Conservation (phyloP, 2,797 vertebrate species). For the Rhynchonycteris naso region DNA sequence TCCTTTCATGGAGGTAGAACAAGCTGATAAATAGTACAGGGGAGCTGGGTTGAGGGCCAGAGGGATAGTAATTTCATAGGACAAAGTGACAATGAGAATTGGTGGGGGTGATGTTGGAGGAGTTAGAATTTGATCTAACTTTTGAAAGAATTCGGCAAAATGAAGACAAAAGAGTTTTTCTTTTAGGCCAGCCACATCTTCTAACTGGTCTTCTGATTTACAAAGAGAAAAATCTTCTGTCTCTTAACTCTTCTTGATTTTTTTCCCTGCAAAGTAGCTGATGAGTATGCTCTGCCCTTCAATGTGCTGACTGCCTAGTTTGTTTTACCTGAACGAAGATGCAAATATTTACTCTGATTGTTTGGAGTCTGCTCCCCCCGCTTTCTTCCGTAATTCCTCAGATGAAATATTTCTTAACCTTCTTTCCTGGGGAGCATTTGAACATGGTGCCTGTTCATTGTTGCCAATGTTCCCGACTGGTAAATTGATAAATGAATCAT, state of each 20-base stretch:
- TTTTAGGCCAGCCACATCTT: not conserved
- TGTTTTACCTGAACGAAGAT: not conserved
- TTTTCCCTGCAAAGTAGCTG: not conserved
- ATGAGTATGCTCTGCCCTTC: not conserved
- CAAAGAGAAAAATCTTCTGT: not conserved
- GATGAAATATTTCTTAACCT: conserved; percentile 16
- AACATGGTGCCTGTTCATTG: conserved; percentile 73
- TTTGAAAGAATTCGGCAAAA: not conserved
- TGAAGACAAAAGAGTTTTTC: not conserved
- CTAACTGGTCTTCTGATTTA: not conserved
- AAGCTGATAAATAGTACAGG: not conserved
- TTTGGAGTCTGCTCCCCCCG: not conserved
- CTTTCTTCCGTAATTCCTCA: conserved; percentile 32
- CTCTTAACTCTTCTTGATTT: not conserved
- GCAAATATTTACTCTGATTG: not conserved
- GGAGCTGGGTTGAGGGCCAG: not conserved
- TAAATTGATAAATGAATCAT: conserved; percentile 81
- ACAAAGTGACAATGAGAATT: not conserved
- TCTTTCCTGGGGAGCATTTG: conserved; percentile 65
- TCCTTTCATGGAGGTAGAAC: not conserved
- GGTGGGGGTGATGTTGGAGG: not conserved
- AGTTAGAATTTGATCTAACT: not conserved
- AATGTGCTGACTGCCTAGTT: not conserved
- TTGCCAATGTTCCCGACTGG: conserved; percentile 69
- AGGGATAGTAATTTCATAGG: not conserved